Evolutionary conservation across 2,797 vertebrate genomes (phyloP).

Genomic region (Karalla daura): DNA sequence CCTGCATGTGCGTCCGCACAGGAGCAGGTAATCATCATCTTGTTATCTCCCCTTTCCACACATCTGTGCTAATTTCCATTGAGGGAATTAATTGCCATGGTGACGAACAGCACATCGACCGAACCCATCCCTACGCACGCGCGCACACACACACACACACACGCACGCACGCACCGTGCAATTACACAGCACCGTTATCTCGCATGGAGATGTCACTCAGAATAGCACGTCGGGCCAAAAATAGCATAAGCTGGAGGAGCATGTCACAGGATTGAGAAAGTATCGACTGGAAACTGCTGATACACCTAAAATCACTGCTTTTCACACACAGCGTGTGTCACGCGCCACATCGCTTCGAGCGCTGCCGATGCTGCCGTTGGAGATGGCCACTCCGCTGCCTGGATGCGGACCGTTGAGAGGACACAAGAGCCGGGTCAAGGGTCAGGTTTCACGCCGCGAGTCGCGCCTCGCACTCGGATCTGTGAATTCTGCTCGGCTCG

Average conservation of each 20-base stretch:
- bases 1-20: conserved; percentile 22
- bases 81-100: conserved; percentile 57
- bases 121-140: conserved; percentile 19
- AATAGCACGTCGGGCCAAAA: conserved; percentile 52
- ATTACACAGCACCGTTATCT: conserved; percentile 58
- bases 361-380: conserved; percentile 18
- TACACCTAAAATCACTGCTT: conserved; percentile 29
- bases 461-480: too few relatives aligned
- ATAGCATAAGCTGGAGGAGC: conserved; percentile 49
- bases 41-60: conserved; percentile 61
- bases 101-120: conserved; percentile 31
- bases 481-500: not conserved
- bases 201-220: conserved; percentile 44
- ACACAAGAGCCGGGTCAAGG: too few relatives aligned
- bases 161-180: too few relatives aligned
- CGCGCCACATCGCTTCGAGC: too few relatives aligned
- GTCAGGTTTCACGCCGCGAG: too few relatives aligned
- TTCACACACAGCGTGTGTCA: conserved; percentile 1
- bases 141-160: too few relatives aligned
- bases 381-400: not conserved
- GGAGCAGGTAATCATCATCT: conserved; percentile 21
- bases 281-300: conserved; percentile 27
- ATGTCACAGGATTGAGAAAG: conserved; percentile 27
- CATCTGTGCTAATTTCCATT: conserved; percentile 64
- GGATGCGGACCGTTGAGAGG: conserved; percentile 8